Base-by-base conservation (phyloP, 2,797 vertebrate genomes). In the Gymnoscopelus microlampas region DNA sequence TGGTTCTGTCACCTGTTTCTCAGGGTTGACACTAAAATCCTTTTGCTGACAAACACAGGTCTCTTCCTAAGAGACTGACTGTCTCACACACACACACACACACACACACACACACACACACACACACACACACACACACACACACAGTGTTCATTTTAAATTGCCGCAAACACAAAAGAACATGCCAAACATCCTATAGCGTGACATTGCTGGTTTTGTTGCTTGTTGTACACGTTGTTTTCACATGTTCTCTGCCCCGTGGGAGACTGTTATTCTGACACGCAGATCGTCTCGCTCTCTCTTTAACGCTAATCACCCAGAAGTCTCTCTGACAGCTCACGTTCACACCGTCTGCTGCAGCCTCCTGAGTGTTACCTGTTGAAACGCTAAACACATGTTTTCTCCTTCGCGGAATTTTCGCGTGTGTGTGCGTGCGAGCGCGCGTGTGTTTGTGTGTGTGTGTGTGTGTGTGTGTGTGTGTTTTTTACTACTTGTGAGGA, bases 31-130 rank as follows among this genome's bases (percentile, higher is more conserved):
- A 87, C 77, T 80, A 81, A 67, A 75, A 87, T 85, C 74, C 73
- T 76, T 81, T 77, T 80, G 69, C 74, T 74, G 64, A 73, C 66
- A 77, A 78, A 88, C 88, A 90, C 85, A 83, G 68, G 79, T 64
- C 32, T 71, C 78, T 88, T 88, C 85, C 86, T 89, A 85, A 85
- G 80, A 84, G 82, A 68, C 82, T 76, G 75, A 80, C 80, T 85
- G 78, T 61, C 63, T 84, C 79, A 80, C 74, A 83, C 72, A 65
- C 69, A 60, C 68, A 63, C 55, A 63, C 60, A 51, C 76, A 76
- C 63, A 61, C 63, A 66, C 26, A 49, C 26, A 72, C 49, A 62
- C 49, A 63, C 62, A 44, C 29, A 65, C 55, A 53, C 53, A 49
- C 26, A 50, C 29, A 61, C 12, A 59, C 14, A 68, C 10, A 60